A percentile compares a stretch with the other conserved stretches of the same genome.
Conservation (phyloP, 2,797 vertebrate genomes). For the Sebastes cheni region DNA sequence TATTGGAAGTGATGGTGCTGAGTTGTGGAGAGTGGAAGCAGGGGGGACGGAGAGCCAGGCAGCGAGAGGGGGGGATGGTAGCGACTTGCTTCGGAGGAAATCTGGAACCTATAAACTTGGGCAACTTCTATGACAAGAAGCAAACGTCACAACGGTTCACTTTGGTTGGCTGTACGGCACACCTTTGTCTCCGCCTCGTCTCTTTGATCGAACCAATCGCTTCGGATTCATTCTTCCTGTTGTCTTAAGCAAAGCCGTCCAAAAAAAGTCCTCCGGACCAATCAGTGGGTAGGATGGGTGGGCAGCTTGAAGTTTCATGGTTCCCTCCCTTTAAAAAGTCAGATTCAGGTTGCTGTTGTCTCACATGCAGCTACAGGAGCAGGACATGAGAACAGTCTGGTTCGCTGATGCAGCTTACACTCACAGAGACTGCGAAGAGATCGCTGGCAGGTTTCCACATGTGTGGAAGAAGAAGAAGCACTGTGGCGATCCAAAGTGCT, state of each 20-base stretch:
- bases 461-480: constrained; percentile 35
- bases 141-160: constrained; percentile 79
- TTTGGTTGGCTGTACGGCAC: constrained; percentile 72
- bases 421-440: constrained; percentile 24
- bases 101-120: constrained; percentile 95
- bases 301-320: constrained; percentile 61
- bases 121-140: constrained; percentile 80
- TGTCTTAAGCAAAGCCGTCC: constrained; percentile 68
- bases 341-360: constrained; percentile 68
- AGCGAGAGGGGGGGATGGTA: constrained; percentile 58
- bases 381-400: constrained; percentile 25
- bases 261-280: constrained; percentile 64
- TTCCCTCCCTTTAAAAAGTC: constrained; percentile 81
- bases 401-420: constrained; percentile 18
- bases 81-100: constrained; percentile 78
- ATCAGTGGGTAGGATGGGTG: constrained; percentile 74
- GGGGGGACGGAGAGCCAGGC: constrained; percentile 18
- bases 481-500: background rate
- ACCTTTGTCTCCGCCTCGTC: constrained; percentile 74
- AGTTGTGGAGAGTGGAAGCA: constrained; percentile 29
- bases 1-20: constrained; percentile 50
- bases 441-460: constrained; percentile 9
- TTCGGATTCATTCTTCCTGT: constrained; percentile 60
- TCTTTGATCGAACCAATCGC: constrained; percentile 73
- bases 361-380: constrained; percentile 63